These are phyloP conservation scores for Elephas maximus DNA, from an alignment of 2,113 vertebrate genomes.

Conservation along the genomic window DNA sequence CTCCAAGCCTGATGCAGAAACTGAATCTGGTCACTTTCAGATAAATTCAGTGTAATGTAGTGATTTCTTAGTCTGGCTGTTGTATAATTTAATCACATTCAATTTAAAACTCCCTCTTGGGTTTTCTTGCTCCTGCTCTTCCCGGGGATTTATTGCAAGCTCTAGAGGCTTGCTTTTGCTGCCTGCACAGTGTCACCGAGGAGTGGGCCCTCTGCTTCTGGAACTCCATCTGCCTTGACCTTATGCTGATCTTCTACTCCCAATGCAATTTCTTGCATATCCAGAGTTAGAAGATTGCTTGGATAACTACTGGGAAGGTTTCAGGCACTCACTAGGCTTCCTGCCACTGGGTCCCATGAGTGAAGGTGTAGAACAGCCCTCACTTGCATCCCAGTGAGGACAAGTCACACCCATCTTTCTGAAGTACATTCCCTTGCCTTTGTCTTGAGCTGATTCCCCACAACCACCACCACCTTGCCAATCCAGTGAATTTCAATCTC, in stretches of 20 bases:
- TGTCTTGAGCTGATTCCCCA: background rate
- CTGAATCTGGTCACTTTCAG: conserved; percentile 30
- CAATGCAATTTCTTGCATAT: rapidly evolving
- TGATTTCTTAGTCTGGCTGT: background rate
- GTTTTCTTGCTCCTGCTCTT: background rate
- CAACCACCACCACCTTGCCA: background rate
- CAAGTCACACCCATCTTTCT: background rate
- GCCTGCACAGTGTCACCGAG: background rate
- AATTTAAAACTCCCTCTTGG: background rate
- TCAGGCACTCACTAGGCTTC: rapidly evolving
- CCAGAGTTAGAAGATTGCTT: background rate
- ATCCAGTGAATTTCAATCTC: background rate
- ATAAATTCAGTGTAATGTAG: background rate
- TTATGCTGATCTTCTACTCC: background rate
- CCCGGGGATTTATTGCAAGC: background rate
- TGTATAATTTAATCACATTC: background rate
- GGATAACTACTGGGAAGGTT: background rate
- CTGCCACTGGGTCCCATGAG: rapidly evolving
- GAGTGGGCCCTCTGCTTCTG: background rate
- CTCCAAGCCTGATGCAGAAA: background rate
- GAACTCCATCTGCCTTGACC: background rate
- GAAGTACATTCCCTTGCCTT: background rate
- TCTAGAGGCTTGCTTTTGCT: background rate
- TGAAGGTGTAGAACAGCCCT: background rate
- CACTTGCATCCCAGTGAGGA: background rate